phyloP scores from a whole-genome alignment of 2,797 vertebrate genomes.

The Xiphophorus birchmanni region DNA sequence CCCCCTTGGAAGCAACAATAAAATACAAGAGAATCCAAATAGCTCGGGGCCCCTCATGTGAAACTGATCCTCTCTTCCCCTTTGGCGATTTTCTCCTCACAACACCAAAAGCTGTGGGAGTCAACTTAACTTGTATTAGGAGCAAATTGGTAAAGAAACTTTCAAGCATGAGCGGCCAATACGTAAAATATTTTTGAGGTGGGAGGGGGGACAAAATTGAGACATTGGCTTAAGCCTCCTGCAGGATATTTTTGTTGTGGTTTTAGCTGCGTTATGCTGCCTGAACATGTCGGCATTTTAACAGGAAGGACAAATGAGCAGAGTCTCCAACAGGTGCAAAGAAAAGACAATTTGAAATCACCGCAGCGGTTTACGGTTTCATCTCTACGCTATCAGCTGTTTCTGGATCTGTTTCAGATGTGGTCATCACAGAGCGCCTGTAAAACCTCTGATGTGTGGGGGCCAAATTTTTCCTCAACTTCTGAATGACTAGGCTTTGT shows the following conservation, averaged over 20 bases:
- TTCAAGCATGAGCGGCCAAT: slow-evolving; percentile 66
- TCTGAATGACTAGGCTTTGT: slow-evolving; percentile 3
- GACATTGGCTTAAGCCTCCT: slow-evolving; percentile 52
- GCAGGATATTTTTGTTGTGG: slow-evolving; percentile 44
- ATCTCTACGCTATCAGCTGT: slow-evolving; percentile 3
- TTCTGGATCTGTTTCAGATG: slow-evolving; percentile 6
- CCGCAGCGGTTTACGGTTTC: slow-evolving; percentile 8
- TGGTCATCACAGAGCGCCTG: neutral
- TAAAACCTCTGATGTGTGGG: slow-evolving; percentile 12
- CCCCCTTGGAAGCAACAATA: slow-evolving; percentile 79
- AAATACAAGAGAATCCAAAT: slow-evolving; percentile 81
- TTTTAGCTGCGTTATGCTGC: neutral
- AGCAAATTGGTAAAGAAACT: slow-evolving; percentile 80
- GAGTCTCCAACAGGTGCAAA: slow-evolving; percentile 7
- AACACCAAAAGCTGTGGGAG: slow-evolving; percentile 73
- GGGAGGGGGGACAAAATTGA: slow-evolving; percentile 48
- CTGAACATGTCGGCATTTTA: slow-evolving; percentile 6
- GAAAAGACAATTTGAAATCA: slow-evolving; percentile 9
- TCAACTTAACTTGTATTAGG: slow-evolving; percentile 77
- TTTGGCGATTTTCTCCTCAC: slow-evolving; percentile 59
- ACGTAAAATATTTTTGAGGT: slow-evolving; percentile 73
- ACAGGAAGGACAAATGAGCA: neutral
- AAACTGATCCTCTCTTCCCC: slow-evolving; percentile 79
- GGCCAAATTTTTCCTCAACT: neutral
- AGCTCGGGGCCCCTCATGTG: slow-evolving; percentile 80